Evolutionary conservation across 2,113 vertebrate genomes (phyloP), one percentile per base, ranked within the genome.

Genomic region (Riparia riparia): DNA sequence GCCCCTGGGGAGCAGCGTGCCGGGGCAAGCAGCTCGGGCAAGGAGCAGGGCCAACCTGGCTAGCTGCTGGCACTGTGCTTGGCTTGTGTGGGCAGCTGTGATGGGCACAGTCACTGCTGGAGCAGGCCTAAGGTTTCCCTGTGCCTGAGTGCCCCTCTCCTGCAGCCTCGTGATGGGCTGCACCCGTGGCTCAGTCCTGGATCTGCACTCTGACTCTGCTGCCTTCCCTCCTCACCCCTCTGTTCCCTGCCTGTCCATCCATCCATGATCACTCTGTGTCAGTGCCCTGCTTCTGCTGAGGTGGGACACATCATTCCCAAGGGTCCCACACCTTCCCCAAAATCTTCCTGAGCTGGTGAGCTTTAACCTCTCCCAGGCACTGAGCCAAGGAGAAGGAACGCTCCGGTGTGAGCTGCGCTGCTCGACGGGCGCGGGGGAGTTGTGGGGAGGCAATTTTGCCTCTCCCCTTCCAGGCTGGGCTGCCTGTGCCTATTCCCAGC

Each of bases 21-120:
- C 0, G 1, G 65, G 61, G 26, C 37, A 7, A 9, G 22, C 0
- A 0, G 51, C 69, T 42, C 0, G 0, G 51, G 34, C 24, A 8
- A 49, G 41, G 47, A 63, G 51, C 1, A 1, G 47, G 37, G 61
- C 56, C 2, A 4, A 5, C 9, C 17, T 4, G 3, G 42, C 14
- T 24, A 6, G 37, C 71, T 41, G 58, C 49, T 64, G 86, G 49
- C 39, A 4, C 37, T 5, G 8, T 5, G 78, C 41, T 60, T 22
- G 54, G 58, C 44, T 39, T 2, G 18, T 60, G 90, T 17, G 21
- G 42, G 20, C 16, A 25, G 42, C 34, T 58, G 39, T 3, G 65
- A 14, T 26, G 29, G 81, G 22, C 24, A 64, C 18, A 31, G 68
- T 14, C 42, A 1, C 34, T 77, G 78, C 74, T 64, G 61, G 29